Base-by-base conservation (phyloP, 2,113 vertebrate species). In the Daubentonia madagascariensis region DNA sequence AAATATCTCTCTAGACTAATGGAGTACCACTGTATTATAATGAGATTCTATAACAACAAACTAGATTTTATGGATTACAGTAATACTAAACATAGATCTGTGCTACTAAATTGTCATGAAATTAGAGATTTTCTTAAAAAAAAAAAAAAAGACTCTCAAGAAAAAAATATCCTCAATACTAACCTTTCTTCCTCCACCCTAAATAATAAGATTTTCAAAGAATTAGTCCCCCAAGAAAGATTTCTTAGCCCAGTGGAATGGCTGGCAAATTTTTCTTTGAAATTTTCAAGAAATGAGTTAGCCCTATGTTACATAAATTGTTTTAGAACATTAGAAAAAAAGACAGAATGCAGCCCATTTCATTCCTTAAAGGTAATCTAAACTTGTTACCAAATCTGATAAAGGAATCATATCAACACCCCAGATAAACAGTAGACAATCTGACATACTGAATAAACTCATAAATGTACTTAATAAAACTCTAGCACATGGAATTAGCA, bases 341-440 rank as follows among this genome's bases (percentile, higher is more conserved):
- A 63, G 45, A 80, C 45, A 28, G 40, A 59, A 63, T 17, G 1
- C 5, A 76, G 5, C 57, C 16, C 73, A 52, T 80, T 90, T 93
- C 86, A 50, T 95, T 90, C 40, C 50, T 95, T 75, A n/a, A 93
- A 76, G 61, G 95, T 95, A 92, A 72, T 17, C 43, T 83, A 72
- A 75, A 40, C 25, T 61, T 97, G 20, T 50, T 87, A 79, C 20
- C 43, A 96, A 45, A 43, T 95, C 32, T n/a, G 14, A 23, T 95
- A 57, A 79, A 84, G 35, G 18, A 73, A 72, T 20, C 30, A 70
- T n/a, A 94, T 12, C 13, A 61, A 11, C 22, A 52, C 14, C 37
- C 4, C 37, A 61, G 81, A 81, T 32, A n/a, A 85, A 14, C 6
- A 96, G 2, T 48, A 17, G 54, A 43, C 57, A 50, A 37, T 75